Conservation (phyloP, 1,140 invertebrate species). For the Caenorhabditis remanei region DNA sequence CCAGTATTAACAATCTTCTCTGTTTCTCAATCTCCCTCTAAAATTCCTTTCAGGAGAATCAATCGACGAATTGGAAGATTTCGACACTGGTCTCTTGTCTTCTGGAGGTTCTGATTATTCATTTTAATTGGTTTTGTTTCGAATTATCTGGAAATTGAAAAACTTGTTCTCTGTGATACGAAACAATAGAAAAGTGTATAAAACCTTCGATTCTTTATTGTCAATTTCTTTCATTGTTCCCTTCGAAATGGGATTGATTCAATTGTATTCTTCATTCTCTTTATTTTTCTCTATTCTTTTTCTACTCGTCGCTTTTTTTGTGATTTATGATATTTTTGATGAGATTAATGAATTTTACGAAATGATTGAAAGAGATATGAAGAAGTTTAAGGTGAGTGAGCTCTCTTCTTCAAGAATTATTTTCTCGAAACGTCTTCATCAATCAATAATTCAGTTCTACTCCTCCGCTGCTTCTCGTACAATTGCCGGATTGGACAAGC, state of each 20-base stretch:
- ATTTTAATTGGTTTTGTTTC: neutral
- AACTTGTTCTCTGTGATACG: too few relatives aligned
- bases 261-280: conserved; percentile 14
- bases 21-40: too few relatives aligned
- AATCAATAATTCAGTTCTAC: conserved; percentile 9
- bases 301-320: conserved; percentile 5
- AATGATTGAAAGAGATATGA: neutral
- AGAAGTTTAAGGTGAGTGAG: conserved; percentile 38
- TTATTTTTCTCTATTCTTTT: conserved; percentile 43
- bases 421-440: neutral
- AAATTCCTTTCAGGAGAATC: neutral
- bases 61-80: conserved; percentile 43
- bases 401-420: neutral
- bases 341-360: conserved; percentile 45
- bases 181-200: too few relatives aligned
- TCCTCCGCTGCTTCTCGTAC: conserved; percentile 16
- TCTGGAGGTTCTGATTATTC: conserved; percentile 39
- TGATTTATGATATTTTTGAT: conserved; percentile 53
- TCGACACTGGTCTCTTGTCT: conserved; percentile 16
- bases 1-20: too few relatives aligned
- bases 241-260: conserved; percentile 9
- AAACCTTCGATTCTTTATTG: too few relatives aligned
- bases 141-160: neutral
- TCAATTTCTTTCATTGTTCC: neutral
- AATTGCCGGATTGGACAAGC: conserved; percentile 1